Conservation (phyloP, 2,888 invertebrate species). For the Cantharis lateralis region DNA sequence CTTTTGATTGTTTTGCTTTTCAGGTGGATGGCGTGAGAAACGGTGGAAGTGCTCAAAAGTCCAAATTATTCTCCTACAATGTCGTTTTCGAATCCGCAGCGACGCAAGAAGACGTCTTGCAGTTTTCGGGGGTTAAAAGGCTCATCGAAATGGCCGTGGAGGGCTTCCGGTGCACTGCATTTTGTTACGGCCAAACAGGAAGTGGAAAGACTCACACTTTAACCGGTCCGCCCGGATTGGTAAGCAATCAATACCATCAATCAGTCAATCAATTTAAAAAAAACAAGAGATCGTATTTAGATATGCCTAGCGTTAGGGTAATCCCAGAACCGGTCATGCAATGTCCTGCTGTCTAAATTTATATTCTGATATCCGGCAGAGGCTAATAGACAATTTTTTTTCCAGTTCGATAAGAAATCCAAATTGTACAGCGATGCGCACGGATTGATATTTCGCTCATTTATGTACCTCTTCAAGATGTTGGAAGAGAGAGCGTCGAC, state of each 20-base stretch:
- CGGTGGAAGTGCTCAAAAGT: constrained; percentile 63
- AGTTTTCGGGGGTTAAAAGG: constrained; percentile 87
- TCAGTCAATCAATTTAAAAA: too few relatives aligned
- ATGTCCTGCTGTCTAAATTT: too few relatives aligned
- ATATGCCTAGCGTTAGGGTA: too few relatives aligned
- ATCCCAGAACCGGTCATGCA: too few relatives aligned
- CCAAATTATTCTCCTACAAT: constrained; percentile 91
- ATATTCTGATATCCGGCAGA: too few relatives aligned
- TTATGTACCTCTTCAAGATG: constrained; percentile 85
- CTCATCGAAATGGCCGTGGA: constrained; percentile 93
- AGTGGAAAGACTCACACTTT: constrained; percentile 96
- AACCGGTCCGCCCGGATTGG: constrained; percentile 87
- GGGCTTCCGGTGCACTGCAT: constrained; percentile 91
- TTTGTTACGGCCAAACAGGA: constrained; percentile 96
- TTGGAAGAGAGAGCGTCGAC: constrained; percentile 77
- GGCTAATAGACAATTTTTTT: too few relatives aligned
- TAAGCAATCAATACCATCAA: constrained; percentile 52
- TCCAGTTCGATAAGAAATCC: constrained; percentile 51
- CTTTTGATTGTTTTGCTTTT: background rate
- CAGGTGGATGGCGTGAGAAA: constrained; percentile 59
- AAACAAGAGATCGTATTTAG: too few relatives aligned
- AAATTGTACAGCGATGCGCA: constrained; percentile 69
- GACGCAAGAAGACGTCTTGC: constrained; percentile 81
- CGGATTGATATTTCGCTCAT: constrained; percentile 88
- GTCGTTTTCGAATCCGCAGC: constrained; percentile 93